Evolutionary conservation across 2,113 vertebrate genomes (phyloP), one percentile per base, ranked within the genome.

Genomic region (Bos javanicus): DNA sequence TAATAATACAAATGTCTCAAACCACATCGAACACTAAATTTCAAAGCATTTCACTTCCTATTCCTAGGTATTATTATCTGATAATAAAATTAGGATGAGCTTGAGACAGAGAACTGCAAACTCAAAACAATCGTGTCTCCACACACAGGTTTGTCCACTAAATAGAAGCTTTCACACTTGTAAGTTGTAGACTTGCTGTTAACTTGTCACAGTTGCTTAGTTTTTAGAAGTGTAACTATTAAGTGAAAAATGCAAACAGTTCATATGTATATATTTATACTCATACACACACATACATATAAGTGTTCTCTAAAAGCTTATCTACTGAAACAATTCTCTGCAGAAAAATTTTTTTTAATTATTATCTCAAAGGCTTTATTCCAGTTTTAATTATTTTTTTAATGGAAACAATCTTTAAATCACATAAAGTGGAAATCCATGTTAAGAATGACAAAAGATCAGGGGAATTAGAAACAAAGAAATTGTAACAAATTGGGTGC

Each of bases 331-430:
- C 11, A 88, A 78, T 84, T 36, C 15, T 97, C 54, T 78, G 12
- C 19, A 39, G 67, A 39, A 71, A 36, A 1, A 0, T 23, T 74
- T 74, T 39, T 23, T 74, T 1, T 1, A 74, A 74, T 74, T 74
- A 71, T 71, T 36, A 71, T 39, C 67, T 39, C 67, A 74, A 74
- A 39, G 36, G 36, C 67, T 74, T 74, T 74, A 74, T 23, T 74
- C 67, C n/a, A 71, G 67, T 39, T 74, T 74, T 39, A 74, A 74
- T 39, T 39, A n/a, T 23, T 74, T 71, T 71, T 74, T 74, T 39
- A 74, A 74, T 43, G 43, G 84, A 90, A 93, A 80, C n/a, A 94
- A n/a, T 90, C 83, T 87, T 93, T 71, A 95, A 80, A 93, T 93
- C 13, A 76, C 43, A 97, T 71, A 59, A 97, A 89, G 25, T 93